Conservation (phyloP, 1,140 invertebrate genomes). For the Agrilus planipennis region DNA sequence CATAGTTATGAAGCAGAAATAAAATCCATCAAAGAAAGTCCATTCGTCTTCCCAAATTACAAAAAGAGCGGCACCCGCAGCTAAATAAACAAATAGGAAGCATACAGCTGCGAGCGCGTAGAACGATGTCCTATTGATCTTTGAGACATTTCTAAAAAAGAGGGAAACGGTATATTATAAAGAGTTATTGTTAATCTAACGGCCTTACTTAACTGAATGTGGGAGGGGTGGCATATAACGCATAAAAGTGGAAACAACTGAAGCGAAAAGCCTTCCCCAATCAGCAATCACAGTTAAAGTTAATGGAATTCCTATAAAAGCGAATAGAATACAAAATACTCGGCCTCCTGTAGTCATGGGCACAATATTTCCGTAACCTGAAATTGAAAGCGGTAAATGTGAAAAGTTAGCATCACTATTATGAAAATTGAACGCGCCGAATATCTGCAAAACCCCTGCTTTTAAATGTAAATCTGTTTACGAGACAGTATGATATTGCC, state of each 20-base stretch:
- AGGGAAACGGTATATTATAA: no score
- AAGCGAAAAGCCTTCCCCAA: slow-evolving; percentile 77
- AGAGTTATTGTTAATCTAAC: no score
- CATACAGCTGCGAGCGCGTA: slow-evolving; percentile 58
- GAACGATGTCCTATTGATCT: slow-evolving; percentile 35
- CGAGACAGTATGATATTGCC: no score
- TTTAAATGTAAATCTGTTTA: no score
- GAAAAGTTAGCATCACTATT: no score
- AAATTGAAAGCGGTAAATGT: slow-evolving; percentile 14
- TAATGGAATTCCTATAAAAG: slow-evolving; percentile 84
- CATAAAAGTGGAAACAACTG: slow-evolving; percentile 54
- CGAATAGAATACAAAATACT: slow-evolving; percentile 85
- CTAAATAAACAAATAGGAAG: slow-evolving; percentile 64
- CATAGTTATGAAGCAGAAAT: slow-evolving; percentile 92
- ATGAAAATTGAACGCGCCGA: no score
- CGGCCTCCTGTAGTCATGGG: slow-evolving; percentile 76
- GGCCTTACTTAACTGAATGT: no score
- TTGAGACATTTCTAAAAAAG: no score
- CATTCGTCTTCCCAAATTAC: slow-evolving; percentile 71
- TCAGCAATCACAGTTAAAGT: slow-evolving; percentile 89
- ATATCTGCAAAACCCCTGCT: no score
- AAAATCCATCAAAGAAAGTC: slow-evolving; percentile 86
- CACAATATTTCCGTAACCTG: slow-evolving; percentile 92
- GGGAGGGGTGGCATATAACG: slow-evolving; percentile 47
- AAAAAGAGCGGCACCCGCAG: slow-evolving; percentile 61